Conservation (phyloP, 2,113 vertebrate genomes). For the Callipepla squamata region DNA sequence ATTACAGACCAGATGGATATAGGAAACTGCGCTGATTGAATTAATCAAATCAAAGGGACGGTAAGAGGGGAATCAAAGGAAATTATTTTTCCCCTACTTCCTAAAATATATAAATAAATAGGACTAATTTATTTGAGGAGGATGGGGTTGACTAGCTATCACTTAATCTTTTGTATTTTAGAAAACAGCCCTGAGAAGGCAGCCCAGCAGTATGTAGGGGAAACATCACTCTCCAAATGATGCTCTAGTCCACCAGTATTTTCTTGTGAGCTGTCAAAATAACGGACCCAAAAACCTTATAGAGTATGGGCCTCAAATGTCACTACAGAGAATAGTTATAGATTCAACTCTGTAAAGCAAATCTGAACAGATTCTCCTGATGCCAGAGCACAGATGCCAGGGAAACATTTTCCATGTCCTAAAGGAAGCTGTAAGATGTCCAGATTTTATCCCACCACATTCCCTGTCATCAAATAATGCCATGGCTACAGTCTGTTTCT, state of each 20-base stretch:
- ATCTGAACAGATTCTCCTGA: background rate
- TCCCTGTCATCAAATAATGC: background rate
- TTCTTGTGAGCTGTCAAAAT: conserved; percentile 5
- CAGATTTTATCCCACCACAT: background rate
- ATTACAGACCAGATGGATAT: conserved; percentile 36
- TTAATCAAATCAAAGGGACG: background rate
- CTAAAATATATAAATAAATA: background rate
- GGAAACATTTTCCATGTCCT: background rate
- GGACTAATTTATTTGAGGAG: background rate
- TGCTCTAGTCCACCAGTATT: background rate
- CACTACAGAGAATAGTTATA: background rate
- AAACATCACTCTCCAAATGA: background rate
- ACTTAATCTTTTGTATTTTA: background rate
- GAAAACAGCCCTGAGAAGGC: background rate
- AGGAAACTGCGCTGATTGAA: conserved; percentile 15
- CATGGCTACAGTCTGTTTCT: background rate
- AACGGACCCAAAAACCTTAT: background rate
- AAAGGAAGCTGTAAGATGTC: background rate
- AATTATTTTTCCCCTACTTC: background rate
- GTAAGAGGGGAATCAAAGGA: background rate
- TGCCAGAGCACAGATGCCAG: background rate
- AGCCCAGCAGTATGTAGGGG: background rate
- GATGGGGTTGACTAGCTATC: background rate
- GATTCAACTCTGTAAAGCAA: background rate
- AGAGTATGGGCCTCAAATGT: background rate